These are phyloP conservation scores for Cantharis nigra DNA, from an alignment of 2,888 invertebrate species.

Conservation along the genomic window DNA sequence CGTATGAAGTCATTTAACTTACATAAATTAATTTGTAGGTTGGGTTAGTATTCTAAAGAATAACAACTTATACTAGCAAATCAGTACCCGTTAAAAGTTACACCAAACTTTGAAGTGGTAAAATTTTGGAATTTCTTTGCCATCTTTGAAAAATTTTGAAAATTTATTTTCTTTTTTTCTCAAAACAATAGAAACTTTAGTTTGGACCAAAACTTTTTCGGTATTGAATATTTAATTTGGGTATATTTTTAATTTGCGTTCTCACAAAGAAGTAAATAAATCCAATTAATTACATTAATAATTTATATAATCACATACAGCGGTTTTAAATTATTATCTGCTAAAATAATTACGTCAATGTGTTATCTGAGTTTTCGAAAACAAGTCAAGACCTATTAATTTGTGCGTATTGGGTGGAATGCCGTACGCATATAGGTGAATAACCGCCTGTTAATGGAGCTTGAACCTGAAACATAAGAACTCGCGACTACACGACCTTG, in stretches of 20 bases:
- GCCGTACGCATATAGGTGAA: background rate
- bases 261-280: background rate
- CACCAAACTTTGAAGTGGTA: background rate
- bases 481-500: background rate
- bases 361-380: background rate
- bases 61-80: background rate
- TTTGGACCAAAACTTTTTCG: no score
- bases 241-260: background rate
- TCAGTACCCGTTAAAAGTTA: background rate
- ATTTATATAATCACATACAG: background rate
- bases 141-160: no score
- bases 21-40: background rate
- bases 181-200: no score
- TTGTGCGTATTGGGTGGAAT: conserved; percentile 1
- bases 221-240: background rate
- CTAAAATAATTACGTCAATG: background rate
- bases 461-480: conserved; percentile 3
- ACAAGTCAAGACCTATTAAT: background rate
- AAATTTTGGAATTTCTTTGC: no score
- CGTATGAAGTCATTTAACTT: background rate
- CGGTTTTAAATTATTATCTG: background rate
- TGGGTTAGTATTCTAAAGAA: background rate
- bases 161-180: no score
- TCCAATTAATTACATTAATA: background rate
- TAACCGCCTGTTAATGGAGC: background rate